Conservation (phyloP, 2,113 vertebrate genomes). For the Pollachius pollachius region DNA sequence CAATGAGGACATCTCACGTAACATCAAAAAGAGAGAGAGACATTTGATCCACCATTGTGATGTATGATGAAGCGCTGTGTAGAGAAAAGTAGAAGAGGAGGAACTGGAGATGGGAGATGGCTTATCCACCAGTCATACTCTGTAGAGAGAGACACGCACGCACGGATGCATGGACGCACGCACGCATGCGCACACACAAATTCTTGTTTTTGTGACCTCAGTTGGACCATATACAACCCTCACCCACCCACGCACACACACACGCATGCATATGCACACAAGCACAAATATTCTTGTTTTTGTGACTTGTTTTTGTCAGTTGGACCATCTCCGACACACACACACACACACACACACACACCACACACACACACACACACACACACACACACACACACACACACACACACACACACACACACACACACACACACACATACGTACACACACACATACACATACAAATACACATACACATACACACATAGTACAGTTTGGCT, state of each 20-base stretch:
- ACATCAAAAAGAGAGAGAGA: slow-evolving; percentile 54
- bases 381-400: neutral
- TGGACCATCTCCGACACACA: neutral
- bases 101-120: neutral
- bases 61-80: slow-evolving; percentile 72
- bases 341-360: neutral
- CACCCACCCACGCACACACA: no score
- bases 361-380: neutral
- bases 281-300: no score
- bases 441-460: neutral
- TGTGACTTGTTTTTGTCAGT: no score
- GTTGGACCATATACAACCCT: no score
- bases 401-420: neutral
- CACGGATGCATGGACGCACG: neutral
- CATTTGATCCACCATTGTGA: slow-evolving; percentile 64
- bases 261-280: no score
- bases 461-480: neutral
- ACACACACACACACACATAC: neutral
- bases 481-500: neutral
- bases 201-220: no score
- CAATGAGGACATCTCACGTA: slow-evolving; percentile 36
- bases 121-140: neutral
- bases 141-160: neutral
- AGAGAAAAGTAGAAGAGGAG: slow-evolving; percentile 23
- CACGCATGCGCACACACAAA: neutral